A percentile compares a stretch with the other conserved stretches of the same genome.
phyloP scores from a whole-genome alignment of 2,113 vertebrate species.

The Eleginops maclovinus region DNA sequence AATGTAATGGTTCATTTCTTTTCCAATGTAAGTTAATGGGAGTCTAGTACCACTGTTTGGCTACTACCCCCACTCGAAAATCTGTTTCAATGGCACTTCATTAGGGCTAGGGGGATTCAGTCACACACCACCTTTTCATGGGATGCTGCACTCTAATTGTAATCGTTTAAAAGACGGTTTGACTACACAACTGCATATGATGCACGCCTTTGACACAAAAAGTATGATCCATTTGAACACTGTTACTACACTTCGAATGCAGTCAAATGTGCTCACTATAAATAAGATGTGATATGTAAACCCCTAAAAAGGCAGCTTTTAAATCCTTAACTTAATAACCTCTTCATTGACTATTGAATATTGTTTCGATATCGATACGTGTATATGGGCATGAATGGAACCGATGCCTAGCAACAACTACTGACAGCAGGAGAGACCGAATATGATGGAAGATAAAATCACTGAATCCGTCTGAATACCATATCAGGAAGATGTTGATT shows the following conservation, averaged over 20 bases:
- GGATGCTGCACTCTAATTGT: no score
- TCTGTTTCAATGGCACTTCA: no score
- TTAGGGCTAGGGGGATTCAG: no score
- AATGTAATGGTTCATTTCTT: no score
- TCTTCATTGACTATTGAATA: not conserved
- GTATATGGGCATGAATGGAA: constrained; percentile 3
- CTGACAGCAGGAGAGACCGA: not conserved
- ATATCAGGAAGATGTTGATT: not conserved
- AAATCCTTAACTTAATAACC: not conserved
- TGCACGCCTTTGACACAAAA: no score
- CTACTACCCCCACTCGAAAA: no score
- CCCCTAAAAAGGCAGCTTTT: not conserved
- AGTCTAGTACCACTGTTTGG: no score
- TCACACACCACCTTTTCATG: no score
- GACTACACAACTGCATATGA: not conserved
- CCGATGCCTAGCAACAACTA: constrained; percentile 23
- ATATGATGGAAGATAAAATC: not conserved
- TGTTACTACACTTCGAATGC: not conserved
- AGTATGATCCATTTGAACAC: not conserved
- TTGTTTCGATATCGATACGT: constrained; percentile 2
- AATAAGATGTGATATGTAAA: not conserved
- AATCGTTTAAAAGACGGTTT: not conserved
- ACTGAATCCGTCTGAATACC: not conserved
- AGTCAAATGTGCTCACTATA: not conserved
- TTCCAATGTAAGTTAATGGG: no score